phyloP scores from a whole-genome alignment of 1,140 invertebrate genomes.

The Drosophila neocordata region DNA sequence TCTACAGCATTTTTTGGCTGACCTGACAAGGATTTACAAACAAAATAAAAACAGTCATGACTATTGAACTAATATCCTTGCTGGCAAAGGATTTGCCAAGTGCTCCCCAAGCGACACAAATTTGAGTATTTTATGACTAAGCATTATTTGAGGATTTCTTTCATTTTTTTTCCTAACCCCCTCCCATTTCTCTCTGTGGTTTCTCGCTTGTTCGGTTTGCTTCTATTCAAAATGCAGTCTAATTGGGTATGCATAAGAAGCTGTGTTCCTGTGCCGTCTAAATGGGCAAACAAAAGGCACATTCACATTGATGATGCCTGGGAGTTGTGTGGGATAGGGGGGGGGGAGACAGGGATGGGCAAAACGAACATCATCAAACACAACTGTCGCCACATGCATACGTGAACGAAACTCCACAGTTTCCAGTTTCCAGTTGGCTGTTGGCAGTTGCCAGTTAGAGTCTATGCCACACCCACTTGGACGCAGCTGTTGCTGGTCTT shows the following conservation, averaged over 20 bases:
- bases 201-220: not conserved
- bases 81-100: constrained; percentile 40
- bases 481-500: constrained; percentile 36
- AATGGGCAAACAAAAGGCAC: constrained; percentile 23
- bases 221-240: constrained; percentile 33
- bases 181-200: not conserved
- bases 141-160: constrained; percentile 36
- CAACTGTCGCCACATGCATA: constrained; percentile 41
- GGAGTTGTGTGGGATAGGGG: not conserved
- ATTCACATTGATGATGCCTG: constrained; percentile 4
- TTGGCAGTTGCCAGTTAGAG: not conserved
- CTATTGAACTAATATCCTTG: constrained; percentile 69
- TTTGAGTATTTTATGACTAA: constrained; percentile 65
- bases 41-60: constrained; percentile 42
- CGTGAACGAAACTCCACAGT: not conserved
- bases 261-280: not conserved
- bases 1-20: constrained; percentile 47
- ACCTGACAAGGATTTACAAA: constrained; percentile 65
- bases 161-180: not conserved
- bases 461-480: constrained; percentile 20
- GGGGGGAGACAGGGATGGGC: not conserved
- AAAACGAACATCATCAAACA: constrained; percentile 51
- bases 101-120: constrained; percentile 67
- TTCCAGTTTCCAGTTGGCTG: not conserved
- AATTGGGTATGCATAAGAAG: constrained; percentile 30